Evolutionary conservation across 2,797 vertebrate species (phyloP).

Genomic region (Stomatorhinus walkeri): DNA sequence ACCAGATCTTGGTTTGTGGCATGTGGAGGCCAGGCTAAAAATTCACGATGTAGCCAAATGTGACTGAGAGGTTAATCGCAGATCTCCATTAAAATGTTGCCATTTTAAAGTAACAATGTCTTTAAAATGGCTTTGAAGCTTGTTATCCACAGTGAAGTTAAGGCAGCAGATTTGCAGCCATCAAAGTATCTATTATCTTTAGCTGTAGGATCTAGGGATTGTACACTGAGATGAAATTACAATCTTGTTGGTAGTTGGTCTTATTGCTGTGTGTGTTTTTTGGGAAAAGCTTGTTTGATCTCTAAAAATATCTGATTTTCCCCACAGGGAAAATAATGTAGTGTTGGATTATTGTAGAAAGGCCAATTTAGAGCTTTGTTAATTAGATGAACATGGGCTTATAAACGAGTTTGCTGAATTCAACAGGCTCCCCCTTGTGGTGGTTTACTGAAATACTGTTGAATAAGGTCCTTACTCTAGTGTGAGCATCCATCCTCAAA

Average conservation of each 20-base stretch:
- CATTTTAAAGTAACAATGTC: background rate
- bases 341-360: background rate
- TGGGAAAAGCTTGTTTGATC: background rate
- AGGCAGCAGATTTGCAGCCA: background rate
- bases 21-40: background rate
- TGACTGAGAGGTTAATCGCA: background rate
- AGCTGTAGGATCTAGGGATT: background rate
- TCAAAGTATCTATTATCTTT: background rate
- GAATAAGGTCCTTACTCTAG: background rate
- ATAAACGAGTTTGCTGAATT: background rate
- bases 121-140: background rate
- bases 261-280: background rate
- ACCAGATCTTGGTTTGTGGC: background rate
- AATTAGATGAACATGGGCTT: background rate
- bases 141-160: background rate
- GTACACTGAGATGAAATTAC: background rate
- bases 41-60: background rate
- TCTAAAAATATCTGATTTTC: background rate
- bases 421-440: background rate
- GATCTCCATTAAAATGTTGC: background rate
- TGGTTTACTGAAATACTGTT: background rate
- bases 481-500: background rate
- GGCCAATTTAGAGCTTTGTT: background rate
- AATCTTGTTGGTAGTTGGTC: background rate
- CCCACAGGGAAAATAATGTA: background rate